phyloP scores from a whole-genome alignment of 1,140 invertebrate species.

The Diabrotica virgifera region DNA sequence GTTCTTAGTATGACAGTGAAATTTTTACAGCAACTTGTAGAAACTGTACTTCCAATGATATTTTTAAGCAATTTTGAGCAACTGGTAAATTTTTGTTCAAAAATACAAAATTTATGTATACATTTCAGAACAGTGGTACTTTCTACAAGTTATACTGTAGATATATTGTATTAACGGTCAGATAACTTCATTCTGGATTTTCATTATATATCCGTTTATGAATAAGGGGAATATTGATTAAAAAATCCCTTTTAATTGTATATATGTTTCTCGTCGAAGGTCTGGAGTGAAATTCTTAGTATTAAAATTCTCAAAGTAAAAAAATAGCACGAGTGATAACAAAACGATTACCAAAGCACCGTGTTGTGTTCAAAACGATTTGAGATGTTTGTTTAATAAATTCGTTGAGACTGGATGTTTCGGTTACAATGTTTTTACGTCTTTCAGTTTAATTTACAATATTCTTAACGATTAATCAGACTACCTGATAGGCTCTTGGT shows the following conservation, averaged over 20 bases:
- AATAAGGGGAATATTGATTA: slow-evolving; percentile 34
- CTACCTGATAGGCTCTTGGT: background rate
- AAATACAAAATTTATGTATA: no score
- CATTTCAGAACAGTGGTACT: no score
- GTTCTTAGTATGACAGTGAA: no score
- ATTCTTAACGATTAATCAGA: background rate
- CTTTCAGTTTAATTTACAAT: background rate
- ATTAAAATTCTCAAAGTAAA: background rate
- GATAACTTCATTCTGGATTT: slow-evolving; percentile 18
- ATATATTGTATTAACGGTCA: no score
- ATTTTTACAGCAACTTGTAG: no score
- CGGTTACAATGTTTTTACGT: background rate
- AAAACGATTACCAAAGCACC: slow-evolving; percentile 35
- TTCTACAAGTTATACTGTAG: no score
- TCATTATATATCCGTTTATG: slow-evolving; percentile 4
- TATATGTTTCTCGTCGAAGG: slow-evolving; percentile 17
- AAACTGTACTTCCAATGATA: no score
- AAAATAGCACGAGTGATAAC: slow-evolving; percentile 27
- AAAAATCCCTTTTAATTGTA: slow-evolving; percentile 30
- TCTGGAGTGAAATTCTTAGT: slow-evolving; percentile 12
- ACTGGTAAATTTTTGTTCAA: no score
- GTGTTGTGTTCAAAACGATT: slow-evolving; percentile 34
- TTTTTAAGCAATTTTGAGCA: no score
- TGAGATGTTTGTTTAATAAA: no score
- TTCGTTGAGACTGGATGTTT: background rate